Conservation (phyloP, 2,888 invertebrate genomes). For the Sericinus montela region DNA sequence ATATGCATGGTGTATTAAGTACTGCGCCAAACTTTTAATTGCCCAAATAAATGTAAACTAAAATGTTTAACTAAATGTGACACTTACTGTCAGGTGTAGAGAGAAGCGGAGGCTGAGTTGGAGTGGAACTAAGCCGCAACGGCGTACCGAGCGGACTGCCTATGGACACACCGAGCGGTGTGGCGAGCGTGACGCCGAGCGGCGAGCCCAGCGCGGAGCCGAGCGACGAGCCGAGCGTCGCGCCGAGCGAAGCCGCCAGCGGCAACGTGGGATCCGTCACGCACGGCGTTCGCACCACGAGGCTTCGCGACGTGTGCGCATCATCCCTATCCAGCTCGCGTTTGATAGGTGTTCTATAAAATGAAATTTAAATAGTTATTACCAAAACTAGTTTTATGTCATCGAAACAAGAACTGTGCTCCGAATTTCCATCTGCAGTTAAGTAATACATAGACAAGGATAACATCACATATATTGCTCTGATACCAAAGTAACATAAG, state of each 20-base stretch:
- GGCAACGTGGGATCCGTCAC: conserved; percentile 69
- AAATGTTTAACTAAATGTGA: too few species aligned
- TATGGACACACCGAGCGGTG: not conserved
- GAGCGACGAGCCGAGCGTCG: conserved; percentile 7
- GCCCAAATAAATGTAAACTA: too few species aligned
- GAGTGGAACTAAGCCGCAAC: conserved; percentile 16
- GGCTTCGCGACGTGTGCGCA: conserved; percentile 26
- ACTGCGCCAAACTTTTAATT: too few species aligned
- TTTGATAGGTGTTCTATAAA: conserved; percentile 62
- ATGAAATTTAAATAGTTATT: not conserved
- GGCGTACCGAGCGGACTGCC: conserved; percentile 2
- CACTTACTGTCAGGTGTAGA: conserved; percentile 54
- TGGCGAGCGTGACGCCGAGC: conserved; percentile 26
- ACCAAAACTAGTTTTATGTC: too few species aligned
- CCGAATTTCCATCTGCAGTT: too few species aligned
- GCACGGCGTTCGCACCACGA: conserved; percentile 54
- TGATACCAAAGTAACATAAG: too few species aligned
- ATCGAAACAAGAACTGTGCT: too few species aligned
- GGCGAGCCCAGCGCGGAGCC: conserved; percentile 21
- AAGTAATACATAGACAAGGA: too few species aligned
- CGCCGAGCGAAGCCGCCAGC: conserved; percentile 28
- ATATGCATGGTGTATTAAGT: too few species aligned
- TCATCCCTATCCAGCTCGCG: conserved; percentile 41
- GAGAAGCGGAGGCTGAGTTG: conserved; percentile 25
- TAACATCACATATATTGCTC: too few species aligned